Percentiles rank a stretch among this genome's conserved stretches.
Conservation (phyloP, 2,113 vertebrate species). For the Sialia sialis region DNA sequence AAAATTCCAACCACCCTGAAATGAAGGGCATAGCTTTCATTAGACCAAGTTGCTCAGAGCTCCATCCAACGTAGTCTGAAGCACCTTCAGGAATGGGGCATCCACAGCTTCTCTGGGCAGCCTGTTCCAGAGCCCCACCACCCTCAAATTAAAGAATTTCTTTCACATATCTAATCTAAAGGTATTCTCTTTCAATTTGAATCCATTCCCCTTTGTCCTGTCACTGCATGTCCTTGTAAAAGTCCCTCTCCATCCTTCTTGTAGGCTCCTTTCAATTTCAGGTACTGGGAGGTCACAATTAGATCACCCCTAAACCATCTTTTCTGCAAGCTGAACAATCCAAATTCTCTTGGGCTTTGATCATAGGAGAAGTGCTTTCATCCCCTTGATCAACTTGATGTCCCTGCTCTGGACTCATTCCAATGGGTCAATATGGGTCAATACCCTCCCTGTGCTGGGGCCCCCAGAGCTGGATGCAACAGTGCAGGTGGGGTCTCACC, state of each 20-base stretch:
- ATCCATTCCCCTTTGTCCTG: background rate
- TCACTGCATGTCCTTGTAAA: background rate
- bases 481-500: background rate
- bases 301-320: background rate
- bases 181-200: background rate
- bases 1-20: background rate
- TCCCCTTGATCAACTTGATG: background rate
- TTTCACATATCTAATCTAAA: background rate
- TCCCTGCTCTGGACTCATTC: background rate
- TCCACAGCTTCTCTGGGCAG: background rate
- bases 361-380: fast-evolving
- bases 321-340: background rate
- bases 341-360: background rate
- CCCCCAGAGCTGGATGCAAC: background rate
- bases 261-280: background rate
- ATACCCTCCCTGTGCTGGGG: fast-evolving
- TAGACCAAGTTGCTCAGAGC: background rate
- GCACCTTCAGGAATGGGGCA: background rate
- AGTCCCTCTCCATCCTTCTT: background rate
- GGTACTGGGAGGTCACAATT: background rate
- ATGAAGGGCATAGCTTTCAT: background rate
- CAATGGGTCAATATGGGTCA: background rate
- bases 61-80: background rate
- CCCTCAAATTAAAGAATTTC: background rate
- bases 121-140: background rate